Percentiles rank a stretch among this genome's conserved stretches.
These are phyloP conservation scores for Lates calcarifer DNA, from an alignment of 2,113 vertebrate genomes.

Conservation along the genomic window DNA sequence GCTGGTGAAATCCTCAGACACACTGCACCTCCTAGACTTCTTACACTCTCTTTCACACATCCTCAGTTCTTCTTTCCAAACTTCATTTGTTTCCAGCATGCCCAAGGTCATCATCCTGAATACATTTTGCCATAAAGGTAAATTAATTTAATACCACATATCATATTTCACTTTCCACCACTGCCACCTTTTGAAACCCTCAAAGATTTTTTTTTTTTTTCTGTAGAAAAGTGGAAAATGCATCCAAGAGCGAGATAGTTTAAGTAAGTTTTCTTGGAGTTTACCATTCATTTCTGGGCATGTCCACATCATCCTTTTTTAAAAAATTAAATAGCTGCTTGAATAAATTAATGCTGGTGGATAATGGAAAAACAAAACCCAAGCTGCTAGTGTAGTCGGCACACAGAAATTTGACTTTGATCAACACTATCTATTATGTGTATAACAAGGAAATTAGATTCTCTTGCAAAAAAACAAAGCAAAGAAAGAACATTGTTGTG, in stretches of 20 bases:
- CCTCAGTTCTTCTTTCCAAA: background rate
- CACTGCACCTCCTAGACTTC: background rate
- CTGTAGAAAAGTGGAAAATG: background rate
- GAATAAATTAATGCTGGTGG: no score
- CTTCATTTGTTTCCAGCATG: background rate
- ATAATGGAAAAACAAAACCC: no score
- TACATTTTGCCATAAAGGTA: background rate
- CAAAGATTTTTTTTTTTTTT: background rate
- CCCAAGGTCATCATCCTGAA: background rate
- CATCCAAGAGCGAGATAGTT: no score
- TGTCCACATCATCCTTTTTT: background rate
- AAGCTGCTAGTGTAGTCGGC: no score
- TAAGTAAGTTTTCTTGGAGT: background rate
- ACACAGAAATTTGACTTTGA: background rate
- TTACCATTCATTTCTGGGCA: background rate
- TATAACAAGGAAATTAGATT: background rate
- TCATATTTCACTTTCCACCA: background rate
- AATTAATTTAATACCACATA: background rate
- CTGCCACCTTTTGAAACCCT: background rate
- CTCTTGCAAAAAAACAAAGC: background rate
- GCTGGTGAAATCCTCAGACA: background rate
- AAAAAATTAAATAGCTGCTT: no score
- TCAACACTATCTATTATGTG: background rate
- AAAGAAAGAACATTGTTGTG: background rate
- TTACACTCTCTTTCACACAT: background rate